Evolutionary conservation across 2,797 vertebrate genomes (phyloP), one percentile per base, ranked within the genome.

Genomic region (Hippopotamyrus pictus): DNA sequence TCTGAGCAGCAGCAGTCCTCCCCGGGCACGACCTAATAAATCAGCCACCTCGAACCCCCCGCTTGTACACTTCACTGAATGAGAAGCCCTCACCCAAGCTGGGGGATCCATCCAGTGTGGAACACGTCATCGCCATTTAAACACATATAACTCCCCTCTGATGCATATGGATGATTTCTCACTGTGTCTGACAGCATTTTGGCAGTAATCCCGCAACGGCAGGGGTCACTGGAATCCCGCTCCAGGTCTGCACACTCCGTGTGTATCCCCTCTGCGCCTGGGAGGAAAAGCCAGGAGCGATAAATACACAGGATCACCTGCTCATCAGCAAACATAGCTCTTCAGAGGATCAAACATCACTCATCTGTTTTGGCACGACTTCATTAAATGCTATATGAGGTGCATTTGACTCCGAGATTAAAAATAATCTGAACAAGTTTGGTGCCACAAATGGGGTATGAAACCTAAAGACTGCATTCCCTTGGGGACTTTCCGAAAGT

Each of bases 21-120:
- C 25, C 25, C 22, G 22, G 48, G 83, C 11, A 22, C n/a, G 0
- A 12, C 33, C 37, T 5, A 12, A 29, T 85, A 50, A 3, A 57
- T 51, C 14, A 33, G 29, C 53, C 37, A 79, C 17, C 85, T 86
- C 3, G 1, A 37, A n/a, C 14, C 12, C 50, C 11, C 3, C 1
- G 19, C 85, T 17, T 54, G 84, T 6, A 86, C 25, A 14, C 12
- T 19, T 51, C 50, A 86, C n/a, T 11, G n/a, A 25, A n/a, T 57
- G 33, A 57, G 73, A 89, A 62, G 25, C 29, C 65, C 76, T 85
- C 50, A 22, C 37, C 84, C 50, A 46, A 89, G 37, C 50, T 89
- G 62, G 62, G 62, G 88, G 59, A 88, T 33, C 54, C 88, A 57
- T 87, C 82, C 86, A 82, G 69, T 86, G 46, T 90, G 83, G 90